A percentile compares a stretch with the other conserved stretches of the same genome.
Conservation (phyloP, 2,113 vertebrate genomes). For the Campylomormyrus numenius region DNA sequence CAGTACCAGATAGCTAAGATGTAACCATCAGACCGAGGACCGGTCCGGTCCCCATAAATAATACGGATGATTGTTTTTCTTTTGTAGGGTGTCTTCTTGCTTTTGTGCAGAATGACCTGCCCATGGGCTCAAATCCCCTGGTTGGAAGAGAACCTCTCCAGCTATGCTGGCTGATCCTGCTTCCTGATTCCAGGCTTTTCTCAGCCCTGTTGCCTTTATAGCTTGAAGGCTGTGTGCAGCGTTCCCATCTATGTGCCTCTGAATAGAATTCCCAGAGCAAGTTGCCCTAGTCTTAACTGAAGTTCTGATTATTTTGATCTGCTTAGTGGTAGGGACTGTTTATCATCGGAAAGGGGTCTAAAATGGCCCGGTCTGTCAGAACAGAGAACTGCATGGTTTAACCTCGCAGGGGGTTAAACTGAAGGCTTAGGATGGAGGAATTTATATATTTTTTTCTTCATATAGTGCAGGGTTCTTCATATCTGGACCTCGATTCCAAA, state of each 20-base stretch:
- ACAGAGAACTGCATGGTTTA: not conserved
- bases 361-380: not conserved
- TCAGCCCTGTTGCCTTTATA: not conserved
- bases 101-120: not conserved
- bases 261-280: not conserved
- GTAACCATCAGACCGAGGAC: not conserved
- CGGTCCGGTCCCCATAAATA: not conserved
- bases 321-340: not conserved
- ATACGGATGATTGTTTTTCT: not conserved
- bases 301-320: not conserved
- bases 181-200: not conserved
- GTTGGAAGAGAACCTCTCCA: not conserved
- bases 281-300: constrained; percentile 1
- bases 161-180: not conserved
- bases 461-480: too few relatives aligned
- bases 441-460: not conserved
- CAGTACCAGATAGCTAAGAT: constrained; percentile 16
- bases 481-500: too few relatives aligned
- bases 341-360: not conserved
- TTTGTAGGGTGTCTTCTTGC: not conserved
- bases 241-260: not conserved
- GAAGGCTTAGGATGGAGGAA: too few relatives aligned
- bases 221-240: not conserved
- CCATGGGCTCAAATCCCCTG: not conserved
- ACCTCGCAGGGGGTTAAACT: not conserved